Evolutionary conservation across 2,888 invertebrate species (phyloP).

Genomic region (Drosophila paracracens): DNA sequence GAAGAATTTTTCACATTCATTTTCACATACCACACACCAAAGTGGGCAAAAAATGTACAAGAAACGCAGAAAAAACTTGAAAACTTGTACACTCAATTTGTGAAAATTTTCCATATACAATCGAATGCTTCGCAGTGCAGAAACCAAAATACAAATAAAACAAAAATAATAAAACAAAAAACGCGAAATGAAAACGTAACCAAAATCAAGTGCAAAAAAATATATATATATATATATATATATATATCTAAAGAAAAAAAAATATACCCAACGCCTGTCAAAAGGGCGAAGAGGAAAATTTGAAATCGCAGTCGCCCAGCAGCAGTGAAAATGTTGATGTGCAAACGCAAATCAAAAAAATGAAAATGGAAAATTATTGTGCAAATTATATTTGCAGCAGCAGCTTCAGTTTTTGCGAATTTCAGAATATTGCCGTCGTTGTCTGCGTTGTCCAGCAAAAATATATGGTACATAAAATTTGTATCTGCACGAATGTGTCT

Average conservation of each 20-base stretch:
- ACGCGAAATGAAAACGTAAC: conserved; percentile 32
- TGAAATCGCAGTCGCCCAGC: conserved; percentile 31
- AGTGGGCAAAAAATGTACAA: conserved; percentile 61
- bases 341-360: conserved; percentile 47
- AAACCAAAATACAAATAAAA: conserved; percentile 42
- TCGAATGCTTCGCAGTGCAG: conserved; percentile 33
- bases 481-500: conserved; percentile 50
- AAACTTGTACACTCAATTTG: conserved; percentile 47
- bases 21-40: conserved; percentile 68
- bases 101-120: conserved; percentile 64
- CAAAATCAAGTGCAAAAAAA: conserved; percentile 48
- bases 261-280: conserved; percentile 24
- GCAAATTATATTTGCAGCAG: conserved; percentile 36
- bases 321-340: conserved; percentile 53
- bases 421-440: conserved; percentile 14
- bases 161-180: conserved; percentile 21
- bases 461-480: conserved; percentile 78
- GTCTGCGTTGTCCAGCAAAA: conserved; percentile 60
- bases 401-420: conserved; percentile 39
- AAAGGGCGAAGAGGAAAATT: conserved; percentile 19
- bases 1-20: conserved; percentile 60
- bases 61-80: conserved; percentile 66
- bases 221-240: not conserved
- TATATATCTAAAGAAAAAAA: conserved; percentile 1
- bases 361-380: conserved; percentile 46